Conservation (phyloP, 2,797 vertebrate genomes). For the Picus viridis region DNA sequence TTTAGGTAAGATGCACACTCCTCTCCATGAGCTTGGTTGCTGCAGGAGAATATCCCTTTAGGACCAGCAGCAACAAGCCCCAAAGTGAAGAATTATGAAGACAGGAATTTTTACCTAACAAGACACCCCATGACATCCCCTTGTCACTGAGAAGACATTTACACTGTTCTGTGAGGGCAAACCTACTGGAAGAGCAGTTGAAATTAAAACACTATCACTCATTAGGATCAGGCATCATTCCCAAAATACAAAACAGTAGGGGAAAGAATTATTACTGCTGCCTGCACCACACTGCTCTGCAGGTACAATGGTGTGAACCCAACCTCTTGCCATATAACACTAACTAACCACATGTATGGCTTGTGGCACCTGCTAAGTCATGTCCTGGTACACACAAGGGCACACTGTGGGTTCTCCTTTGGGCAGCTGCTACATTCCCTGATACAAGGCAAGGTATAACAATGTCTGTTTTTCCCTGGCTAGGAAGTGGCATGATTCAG, state of each 20-base stretch:
- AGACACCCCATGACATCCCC: neutral
- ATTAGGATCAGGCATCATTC: too few relatives aligned
- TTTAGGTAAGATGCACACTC: neutral
- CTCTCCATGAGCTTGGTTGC: neutral
- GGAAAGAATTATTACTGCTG: neutral
- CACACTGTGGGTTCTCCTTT: neutral
- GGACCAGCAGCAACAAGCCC: neutral
- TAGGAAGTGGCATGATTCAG: neutral
- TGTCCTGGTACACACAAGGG: accelerated
- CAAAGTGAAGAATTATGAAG: accelerated
- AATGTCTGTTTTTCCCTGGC: neutral
- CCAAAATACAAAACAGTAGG: neutral
- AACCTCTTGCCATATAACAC: neutral
- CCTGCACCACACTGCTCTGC: neutral
- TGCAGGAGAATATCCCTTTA: accelerated
- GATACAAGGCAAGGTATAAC: accelerated
- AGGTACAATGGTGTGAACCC: neutral
- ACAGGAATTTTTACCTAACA: neutral
- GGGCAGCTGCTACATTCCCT: neutral
- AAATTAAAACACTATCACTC: accelerated
- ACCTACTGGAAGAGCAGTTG: neutral
- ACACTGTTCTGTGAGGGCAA: accelerated
- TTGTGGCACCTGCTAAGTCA: accelerated
- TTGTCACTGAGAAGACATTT: neutral
- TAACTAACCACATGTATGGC: too few relatives aligned